Percentiles rank a stretch among this genome's conserved stretches.
Evolutionary conservation across 2,888 invertebrate species (phyloP).

Genomic region (Plebejus anna): DNA sequence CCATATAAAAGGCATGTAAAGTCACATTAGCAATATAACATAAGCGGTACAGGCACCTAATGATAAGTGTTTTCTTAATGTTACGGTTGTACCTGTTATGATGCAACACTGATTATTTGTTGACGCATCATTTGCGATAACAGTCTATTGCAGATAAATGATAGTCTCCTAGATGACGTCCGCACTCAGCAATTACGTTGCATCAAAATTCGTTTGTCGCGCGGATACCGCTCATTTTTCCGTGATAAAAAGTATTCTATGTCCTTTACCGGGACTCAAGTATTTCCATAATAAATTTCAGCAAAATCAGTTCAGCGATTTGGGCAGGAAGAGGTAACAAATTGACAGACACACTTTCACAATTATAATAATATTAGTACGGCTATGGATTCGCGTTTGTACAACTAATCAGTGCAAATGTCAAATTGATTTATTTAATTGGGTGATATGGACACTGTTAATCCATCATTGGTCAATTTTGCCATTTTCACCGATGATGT

Average conservation of each 20-base stretch:
- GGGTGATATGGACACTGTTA: not conserved
- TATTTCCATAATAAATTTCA: too few species aligned
- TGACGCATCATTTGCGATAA: slow-evolving; percentile 17
- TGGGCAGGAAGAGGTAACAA: too few species aligned
- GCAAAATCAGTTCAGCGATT: too few species aligned
- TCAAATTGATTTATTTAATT: not conserved
- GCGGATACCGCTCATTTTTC: too few species aligned
- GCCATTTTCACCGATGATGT: not conserved
- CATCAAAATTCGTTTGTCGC: too few species aligned
- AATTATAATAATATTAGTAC: too few species aligned
- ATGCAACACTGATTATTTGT: slow-evolving; percentile 15
- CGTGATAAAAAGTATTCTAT: too few species aligned
- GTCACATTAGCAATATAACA: not conserved
- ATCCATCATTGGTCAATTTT: not conserved
- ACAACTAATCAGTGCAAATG: not conserved
- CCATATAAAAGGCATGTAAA: not conserved
- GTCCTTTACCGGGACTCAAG: too few species aligned
- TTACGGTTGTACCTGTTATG: not conserved
- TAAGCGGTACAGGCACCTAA: not conserved
- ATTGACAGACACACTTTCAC: too few species aligned
- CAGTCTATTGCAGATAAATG: not conserved
- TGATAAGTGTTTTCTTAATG: not conserved
- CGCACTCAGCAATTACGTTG: too few species aligned
- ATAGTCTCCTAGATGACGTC: not conserved
- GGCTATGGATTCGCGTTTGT: too few species aligned